A percentile compares a stretch with the other conserved stretches of the same genome.
Conservation (phyloP, 2,113 vertebrate genomes). For the Sarotherodon lohbergeri region DNA sequence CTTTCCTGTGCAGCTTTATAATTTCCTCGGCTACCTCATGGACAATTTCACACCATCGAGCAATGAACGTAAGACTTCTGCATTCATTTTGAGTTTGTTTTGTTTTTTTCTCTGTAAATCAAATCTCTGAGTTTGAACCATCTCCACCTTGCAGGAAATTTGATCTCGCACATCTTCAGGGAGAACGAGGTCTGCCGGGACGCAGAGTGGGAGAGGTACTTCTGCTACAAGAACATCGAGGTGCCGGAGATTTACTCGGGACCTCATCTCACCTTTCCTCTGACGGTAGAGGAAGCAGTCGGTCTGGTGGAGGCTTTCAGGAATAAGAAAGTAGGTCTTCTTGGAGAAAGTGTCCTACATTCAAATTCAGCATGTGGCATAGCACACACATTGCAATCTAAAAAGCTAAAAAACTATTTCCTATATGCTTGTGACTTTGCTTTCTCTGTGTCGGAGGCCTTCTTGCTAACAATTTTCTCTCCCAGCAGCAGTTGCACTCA, state of each 20-base stretch:
- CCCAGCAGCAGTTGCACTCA: slow-evolving; percentile 90
- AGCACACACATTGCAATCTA: too few species aligned
- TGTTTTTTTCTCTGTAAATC: not conserved
- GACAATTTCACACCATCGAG: slow-evolving; percentile 84
- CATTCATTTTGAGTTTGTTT: not conserved
- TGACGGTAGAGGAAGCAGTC: slow-evolving; percentile 79
- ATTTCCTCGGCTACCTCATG: slow-evolving; percentile 92
- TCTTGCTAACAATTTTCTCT: slow-evolving; percentile 32
- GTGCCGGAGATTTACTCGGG: slow-evolving; percentile 83
- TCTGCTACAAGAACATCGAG: slow-evolving; percentile 79
- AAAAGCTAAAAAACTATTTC: not conserved
- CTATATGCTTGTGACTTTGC: not conserved
- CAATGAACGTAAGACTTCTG: slow-evolving; percentile 80
- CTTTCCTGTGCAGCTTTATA: slow-evolving; percentile 78
- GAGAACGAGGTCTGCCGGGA: slow-evolving; percentile 77
- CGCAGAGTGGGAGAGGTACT: slow-evolving; percentile 74
- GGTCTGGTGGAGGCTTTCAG: slow-evolving; percentile 90
- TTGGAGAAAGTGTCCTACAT: not conserved
- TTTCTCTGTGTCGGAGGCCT: not conserved
- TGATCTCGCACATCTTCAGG: slow-evolving; percentile 85
- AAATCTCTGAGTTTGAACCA: not conserved
- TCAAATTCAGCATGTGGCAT: not conserved
- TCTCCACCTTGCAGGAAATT: slow-evolving; percentile 70
- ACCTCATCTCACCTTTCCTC: slow-evolving; percentile 85
- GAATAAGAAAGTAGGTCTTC: slow-evolving; percentile 81